phyloP scores from a whole-genome alignment of 2,888 invertebrate species.

The Auanema freiburgensis region DNA sequence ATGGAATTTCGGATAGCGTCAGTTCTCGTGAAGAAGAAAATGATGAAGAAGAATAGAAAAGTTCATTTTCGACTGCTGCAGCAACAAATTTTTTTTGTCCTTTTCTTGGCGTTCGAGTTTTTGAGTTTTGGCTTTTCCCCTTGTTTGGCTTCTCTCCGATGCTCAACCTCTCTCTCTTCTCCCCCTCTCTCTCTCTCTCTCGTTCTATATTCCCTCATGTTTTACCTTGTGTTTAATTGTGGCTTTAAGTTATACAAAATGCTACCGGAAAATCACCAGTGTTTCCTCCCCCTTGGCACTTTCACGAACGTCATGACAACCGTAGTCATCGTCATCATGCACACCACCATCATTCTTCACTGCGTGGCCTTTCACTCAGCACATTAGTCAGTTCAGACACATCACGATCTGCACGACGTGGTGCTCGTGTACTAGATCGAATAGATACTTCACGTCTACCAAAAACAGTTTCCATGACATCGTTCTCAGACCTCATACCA shows the following conservation, averaged over 20 bases:
- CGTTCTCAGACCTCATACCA: not conserved
- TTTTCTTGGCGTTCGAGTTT: not conserved
- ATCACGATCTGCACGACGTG: too few relatives aligned
- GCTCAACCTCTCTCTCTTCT: too few relatives aligned
- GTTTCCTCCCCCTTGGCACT: slow-evolving; percentile 1
- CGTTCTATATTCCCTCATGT: too few relatives aligned
- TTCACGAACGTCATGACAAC: not conserved
- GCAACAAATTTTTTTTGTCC: not conserved
- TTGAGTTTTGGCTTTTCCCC: not conserved
- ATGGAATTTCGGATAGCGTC: not conserved
- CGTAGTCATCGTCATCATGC: slow-evolving; percentile 2
- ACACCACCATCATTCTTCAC: too few relatives aligned
- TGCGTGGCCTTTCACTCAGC: too few relatives aligned
- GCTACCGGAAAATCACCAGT: not conserved
- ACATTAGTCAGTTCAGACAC: too few relatives aligned
- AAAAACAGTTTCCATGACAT: not conserved
- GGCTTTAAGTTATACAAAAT: too few relatives aligned
- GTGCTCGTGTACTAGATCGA: slow-evolving; percentile 2
- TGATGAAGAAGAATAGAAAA: not conserved
- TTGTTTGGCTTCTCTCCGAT: not conserved
- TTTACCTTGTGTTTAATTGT: too few relatives aligned
- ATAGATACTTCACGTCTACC: slow-evolving; percentile 2
- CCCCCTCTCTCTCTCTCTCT: too few relatives aligned
- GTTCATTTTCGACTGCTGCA: not conserved
- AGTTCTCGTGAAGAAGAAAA: not conserved